Base-by-base conservation (phyloP, 2,113 vertebrate species). In the Spea multiplicata region DNA sequence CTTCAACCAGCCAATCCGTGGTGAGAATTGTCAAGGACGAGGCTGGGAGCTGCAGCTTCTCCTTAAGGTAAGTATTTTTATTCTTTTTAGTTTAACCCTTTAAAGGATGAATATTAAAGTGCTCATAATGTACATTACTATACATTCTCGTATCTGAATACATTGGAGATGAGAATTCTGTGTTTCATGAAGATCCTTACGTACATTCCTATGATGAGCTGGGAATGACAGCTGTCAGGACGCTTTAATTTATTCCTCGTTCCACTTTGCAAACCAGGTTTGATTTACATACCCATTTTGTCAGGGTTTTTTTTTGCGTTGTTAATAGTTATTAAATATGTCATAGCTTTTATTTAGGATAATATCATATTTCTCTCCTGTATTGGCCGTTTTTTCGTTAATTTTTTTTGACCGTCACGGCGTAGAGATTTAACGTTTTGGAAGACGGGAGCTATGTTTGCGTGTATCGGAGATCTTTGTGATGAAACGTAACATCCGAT, bases 221-320 rank as follows among this genome's bases (percentile, higher is more conserved):
- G 53, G 62, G 8, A 80, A 65, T 83, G 83, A 76, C 84, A 87
- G 78, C 83, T 87, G 84, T 86, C 83, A 81, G 44, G 77, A 74
- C 62, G 53, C 47, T 74, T 86, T 84, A 82, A 6, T 76, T 81
- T 84, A 67, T 66, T 13, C 6, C 86, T 76, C n/a, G 45, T 9
- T 47, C 14, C 64, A 16, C 69, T 73, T 82, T 74, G 68, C 81
- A 80, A 82, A 61, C 55, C 68, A 66, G 14, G 82, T 76, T 74
- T 14, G 61, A 59, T 59, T 66, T 73, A 48, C 47, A 75, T 0
- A 16, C 30, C 30, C 30, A 30, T 8, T 44, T 7, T 47, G 16
- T 50, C 61, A 13, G 12, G 17, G 16, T 59, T 64, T 74, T 65
- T n/a, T 12, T 74, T 14, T 46, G 13, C 66, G 71, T 66, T 49